Conservation (phyloP, 2,113 vertebrate species). For the Bufo gargarizans region DNA sequence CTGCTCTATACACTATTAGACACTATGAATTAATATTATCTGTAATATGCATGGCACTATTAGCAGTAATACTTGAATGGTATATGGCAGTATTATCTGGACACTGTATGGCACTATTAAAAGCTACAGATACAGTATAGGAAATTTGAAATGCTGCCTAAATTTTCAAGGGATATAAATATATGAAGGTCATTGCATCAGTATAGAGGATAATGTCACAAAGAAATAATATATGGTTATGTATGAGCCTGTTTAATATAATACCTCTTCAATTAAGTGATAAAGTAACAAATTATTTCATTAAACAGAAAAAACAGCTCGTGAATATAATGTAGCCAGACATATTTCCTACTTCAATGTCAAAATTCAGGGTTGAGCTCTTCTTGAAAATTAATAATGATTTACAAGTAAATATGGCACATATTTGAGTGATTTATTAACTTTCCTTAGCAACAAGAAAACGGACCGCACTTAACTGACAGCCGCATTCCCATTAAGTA, state of each 20-base stretch:
- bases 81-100: too few relatives aligned
- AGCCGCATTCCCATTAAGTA: slow-evolving; percentile 57
- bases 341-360: slow-evolving; percentile 53
- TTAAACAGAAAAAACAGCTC: background rate
- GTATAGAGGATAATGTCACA: background rate
- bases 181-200: background rate
- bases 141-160: background rate
- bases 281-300: slow-evolving; percentile 1
- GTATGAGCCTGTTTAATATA: background rate
- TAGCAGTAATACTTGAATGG: too few relatives aligned
- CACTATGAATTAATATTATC: too few relatives aligned
- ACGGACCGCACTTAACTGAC: slow-evolving; percentile 56
- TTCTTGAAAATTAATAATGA: slow-evolving; percentile 55
- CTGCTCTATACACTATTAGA: too few relatives aligned
- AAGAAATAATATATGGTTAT: background rate
- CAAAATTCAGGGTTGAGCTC: slow-evolving; percentile 54
- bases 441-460: slow-evolving; percentile 58
- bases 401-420: slow-evolving; percentile 56
- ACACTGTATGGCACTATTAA: background rate
- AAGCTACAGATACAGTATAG: background rate
- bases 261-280: slow-evolving; percentile 16
- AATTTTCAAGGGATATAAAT: background rate
- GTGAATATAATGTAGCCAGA: background rate
- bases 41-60: too few relatives aligned
- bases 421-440: slow-evolving; percentile 58